Evolutionary conservation across 92 coral and sea anemone species (phyloP).

Genomic region (Epizoanthus ramosus): DNA sequence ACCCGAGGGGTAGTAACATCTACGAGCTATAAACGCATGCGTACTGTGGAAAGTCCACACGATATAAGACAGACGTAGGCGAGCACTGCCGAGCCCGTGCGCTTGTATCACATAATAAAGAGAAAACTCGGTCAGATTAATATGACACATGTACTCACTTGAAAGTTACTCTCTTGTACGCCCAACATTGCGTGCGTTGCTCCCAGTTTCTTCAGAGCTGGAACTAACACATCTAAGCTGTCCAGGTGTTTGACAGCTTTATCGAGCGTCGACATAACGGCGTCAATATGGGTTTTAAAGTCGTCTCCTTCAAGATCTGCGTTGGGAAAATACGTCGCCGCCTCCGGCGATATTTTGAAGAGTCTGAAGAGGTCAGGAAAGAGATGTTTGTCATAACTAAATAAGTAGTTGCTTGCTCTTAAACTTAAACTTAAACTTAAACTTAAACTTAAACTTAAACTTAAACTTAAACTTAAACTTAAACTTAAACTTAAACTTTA

Average conservation of each 20-base stretch:
- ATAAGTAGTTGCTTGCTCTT: too few species aligned
- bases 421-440: too few species aligned
- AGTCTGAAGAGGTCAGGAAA: constrained; percentile 21
- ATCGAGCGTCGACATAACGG: constrained; percentile 65
- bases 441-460: too few species aligned
- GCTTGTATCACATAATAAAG: too few species aligned
- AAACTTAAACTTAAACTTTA: too few species aligned
- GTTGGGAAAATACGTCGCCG: constrained; percentile 55
- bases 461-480: too few species aligned
- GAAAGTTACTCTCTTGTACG: constrained; percentile 43
- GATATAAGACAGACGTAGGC: too few species aligned
- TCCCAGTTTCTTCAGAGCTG: constrained; percentile 58
- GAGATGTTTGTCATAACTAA: too few species aligned
- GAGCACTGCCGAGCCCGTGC: too few species aligned
- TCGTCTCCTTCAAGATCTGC: constrained; percentile 51
- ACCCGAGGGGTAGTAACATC: neutral
- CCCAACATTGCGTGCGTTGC: constrained; percentile 59
- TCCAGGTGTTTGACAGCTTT: constrained; percentile 59
- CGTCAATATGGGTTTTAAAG: constrained; percentile 57
- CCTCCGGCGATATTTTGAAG: constrained; percentile 58
- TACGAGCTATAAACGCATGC: too few species aligned
- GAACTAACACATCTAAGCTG: constrained; percentile 46
- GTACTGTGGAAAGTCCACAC: too few species aligned
- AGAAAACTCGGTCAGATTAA: neutral
- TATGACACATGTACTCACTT: constrained; percentile 33